Conservation (phyloP, 2,113 vertebrate genomes). For the Prunella himalayana region DNA sequence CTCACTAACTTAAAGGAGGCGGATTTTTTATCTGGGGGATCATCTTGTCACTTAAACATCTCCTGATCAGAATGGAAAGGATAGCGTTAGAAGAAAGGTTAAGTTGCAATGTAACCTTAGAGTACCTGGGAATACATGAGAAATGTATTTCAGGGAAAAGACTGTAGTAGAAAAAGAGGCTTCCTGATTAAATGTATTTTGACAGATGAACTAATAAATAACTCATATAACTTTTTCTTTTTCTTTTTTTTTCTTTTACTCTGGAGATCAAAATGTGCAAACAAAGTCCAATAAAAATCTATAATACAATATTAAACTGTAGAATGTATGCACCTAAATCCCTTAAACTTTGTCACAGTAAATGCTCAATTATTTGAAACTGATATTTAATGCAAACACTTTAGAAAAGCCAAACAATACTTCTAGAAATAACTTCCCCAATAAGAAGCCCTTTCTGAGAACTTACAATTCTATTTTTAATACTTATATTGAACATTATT, state of each 20-base stretch:
- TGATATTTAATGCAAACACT: background rate
- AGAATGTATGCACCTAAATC: background rate
- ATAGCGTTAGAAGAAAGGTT: background rate
- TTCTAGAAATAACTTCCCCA: background rate
- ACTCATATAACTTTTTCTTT: background rate
- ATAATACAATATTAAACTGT: background rate
- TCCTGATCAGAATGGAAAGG: background rate
- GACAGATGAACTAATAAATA: background rate
- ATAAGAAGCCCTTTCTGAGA: background rate
- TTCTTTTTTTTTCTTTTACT: background rate
- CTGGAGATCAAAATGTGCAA: background rate
- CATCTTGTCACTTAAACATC: background rate
- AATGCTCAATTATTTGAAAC: background rate
- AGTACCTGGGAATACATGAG: background rate
- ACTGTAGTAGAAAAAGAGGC: background rate
- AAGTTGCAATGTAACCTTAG: background rate
- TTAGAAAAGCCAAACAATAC: background rate
- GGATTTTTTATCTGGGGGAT: background rate
- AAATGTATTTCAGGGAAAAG: background rate
- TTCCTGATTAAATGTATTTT: background rate
- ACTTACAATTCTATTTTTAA: background rate
- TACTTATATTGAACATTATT: background rate
- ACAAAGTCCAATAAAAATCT: background rate
- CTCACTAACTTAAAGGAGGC: background rate
- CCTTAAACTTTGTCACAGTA: background rate